Evolutionary conservation across 2,113 vertebrate genomes (phyloP).

Genomic region (Varanus komodoensis): DNA sequence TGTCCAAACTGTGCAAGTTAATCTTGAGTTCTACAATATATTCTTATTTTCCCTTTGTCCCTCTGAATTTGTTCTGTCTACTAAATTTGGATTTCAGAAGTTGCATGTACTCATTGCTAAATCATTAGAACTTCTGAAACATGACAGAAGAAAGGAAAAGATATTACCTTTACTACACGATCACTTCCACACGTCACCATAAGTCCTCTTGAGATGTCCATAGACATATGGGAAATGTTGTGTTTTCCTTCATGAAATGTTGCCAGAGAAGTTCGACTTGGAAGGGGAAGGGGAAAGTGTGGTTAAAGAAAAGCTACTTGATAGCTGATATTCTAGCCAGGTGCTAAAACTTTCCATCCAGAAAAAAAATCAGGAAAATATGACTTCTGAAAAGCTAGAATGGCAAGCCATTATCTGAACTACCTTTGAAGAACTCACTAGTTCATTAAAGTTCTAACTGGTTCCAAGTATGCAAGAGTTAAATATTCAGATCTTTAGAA

Average conservation of each 20-base stretch:
- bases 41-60: neutral
- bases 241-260: slow-evolving; percentile 99
- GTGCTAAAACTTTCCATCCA: slow-evolving; percentile 12
- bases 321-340: slow-evolving; percentile 12
- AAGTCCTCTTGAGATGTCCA: slow-evolving; percentile 92
- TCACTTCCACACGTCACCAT: slow-evolving; percentile 98
- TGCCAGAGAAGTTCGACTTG: slow-evolving; percentile 91
- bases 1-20: neutral
- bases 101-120: neutral
- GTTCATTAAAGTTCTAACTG: neutral
- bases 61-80: neutral
- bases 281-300: slow-evolving; percentile 6
- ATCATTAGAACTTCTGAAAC: neutral
- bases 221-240: slow-evolving; percentile 95
- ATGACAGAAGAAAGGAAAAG: neutral
- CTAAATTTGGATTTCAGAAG: neutral
- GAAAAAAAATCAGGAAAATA: slow-evolving; percentile 44
- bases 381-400: slow-evolving; percentile 34
- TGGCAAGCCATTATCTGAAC: slow-evolving; percentile 2
- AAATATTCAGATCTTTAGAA: neutral
- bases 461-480: neutral
- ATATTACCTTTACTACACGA: slow-evolving; percentile 91
- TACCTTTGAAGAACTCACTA: neutral
- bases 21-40: neutral
- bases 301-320: neutral